phyloP scores from a whole-genome alignment of 2,113 vertebrate genomes.

The Sphyrna mokarran region DNA sequence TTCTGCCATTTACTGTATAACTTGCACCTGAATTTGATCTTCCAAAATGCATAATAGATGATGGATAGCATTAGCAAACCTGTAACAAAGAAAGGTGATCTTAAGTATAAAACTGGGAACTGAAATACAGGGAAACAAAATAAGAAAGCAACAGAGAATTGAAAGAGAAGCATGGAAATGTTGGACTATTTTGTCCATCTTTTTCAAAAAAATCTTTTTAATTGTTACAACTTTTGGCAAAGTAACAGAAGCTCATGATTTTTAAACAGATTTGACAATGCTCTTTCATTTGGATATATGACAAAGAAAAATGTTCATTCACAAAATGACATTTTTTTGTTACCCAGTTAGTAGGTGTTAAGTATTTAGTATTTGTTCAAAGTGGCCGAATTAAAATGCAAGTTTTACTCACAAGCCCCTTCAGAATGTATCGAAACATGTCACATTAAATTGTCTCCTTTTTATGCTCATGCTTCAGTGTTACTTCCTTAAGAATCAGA shows the following conservation, averaged over 20 bases:
- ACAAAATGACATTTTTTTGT: background rate
- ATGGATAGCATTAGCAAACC: background rate
- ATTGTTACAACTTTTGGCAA: background rate
- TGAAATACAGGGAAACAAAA: background rate
- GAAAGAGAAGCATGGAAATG: background rate
- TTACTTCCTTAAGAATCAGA: background rate
- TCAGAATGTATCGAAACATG: background rate
- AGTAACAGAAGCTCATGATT: background rate
- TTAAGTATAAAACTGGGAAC: background rate
- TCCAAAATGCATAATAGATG: background rate
- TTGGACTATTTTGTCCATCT: background rate
- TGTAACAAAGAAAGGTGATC: background rate
- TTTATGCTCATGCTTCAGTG: background rate
- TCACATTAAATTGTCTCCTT: background rate
- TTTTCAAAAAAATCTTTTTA: background rate
- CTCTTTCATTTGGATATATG: too few relatives aligned
- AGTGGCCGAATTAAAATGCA: background rate
- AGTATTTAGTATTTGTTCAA: background rate
- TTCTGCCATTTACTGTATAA: too few relatives aligned
- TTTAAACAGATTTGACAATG: too few relatives aligned
- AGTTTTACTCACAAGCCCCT: background rate
- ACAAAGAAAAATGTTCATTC: too few relatives aligned
- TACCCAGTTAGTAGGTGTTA: background rate
- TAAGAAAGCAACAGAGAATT: background rate
- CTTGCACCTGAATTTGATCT: too few relatives aligned